Base-by-base conservation (phyloP, 2,888 invertebrate genomes). In the Hydraecia micacea region DNA sequence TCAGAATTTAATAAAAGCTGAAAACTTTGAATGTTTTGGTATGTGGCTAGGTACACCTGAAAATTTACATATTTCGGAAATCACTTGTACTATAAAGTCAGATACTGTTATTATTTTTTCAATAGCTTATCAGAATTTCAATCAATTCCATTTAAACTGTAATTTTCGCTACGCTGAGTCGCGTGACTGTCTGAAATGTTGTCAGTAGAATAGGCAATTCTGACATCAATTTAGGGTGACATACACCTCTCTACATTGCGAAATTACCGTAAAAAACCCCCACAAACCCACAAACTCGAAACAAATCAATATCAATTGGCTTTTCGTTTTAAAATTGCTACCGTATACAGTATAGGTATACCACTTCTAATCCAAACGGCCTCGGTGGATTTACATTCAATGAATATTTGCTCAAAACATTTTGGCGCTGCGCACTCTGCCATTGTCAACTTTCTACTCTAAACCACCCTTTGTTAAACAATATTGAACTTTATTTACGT, bases 321-420 rank as follows among this genome's bases (percentile, higher is more conserved):
- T 87, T 81, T 87, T 77, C 83, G 84, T 89, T 89, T 89, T 86
- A 86, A 88, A 89, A 84, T 87, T 74, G 82, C 84, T 88, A 88
- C 89, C 87, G 86, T 91, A 89, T 87, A 89, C 88, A 86, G 83
- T 89, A 90, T 90, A 39, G 11, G 5, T 21, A 92, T 91, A 92
- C 91, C 92, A 90, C 91, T 92, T 93, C 94, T 94, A 95, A 95
- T 95, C 93, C 95, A 90, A 89, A 90, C 90, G 88, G 90, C 91
- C 90, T 91, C 92, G 87, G 89, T 90, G 94, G 93, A 95, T 95
- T 95, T 95, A 95, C 95, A 95, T 95, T 93, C 94, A 93, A 94
- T 95, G 95, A 95, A 95, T 95, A 95, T 95, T 95, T 95, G 95
- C 92, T 92, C 93, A 93, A 95, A 95, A 95, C 95, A 94, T 95